Evolutionary conservation across 2,113 vertebrate species (phyloP), one percentile per base, ranked within the genome.

Genomic region (Accipiter cooperii): DNA sequence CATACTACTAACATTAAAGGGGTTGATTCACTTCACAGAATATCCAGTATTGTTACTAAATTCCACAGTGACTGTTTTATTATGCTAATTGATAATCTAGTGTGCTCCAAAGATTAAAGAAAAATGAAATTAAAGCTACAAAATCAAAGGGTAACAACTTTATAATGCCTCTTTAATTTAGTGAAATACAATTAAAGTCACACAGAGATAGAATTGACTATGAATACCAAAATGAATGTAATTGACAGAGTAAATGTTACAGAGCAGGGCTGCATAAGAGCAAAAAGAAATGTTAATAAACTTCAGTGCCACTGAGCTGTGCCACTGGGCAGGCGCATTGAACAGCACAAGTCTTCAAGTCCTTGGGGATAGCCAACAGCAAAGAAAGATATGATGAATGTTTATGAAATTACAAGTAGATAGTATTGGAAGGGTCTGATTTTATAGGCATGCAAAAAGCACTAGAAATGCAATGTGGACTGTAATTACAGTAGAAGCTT

Each of bases 71-170:
- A 93, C 95, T 97, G 63, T 95, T 98, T 98, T 98, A 98, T 98
- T 98, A 98, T 98, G 97, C 80, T 98, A 98, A 98, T 97, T 98
- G 97, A 98, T 98, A 98, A 98, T 98, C 92, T 94, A 97, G 58
- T 89, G 47, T 94, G 93, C 94, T 97, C 84, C 79, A 69, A 98
- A 98, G 98, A 98, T 97, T 98, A 98, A 98, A 98, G 96, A 97
- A 98, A 98, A 98, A 98, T 98, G 93, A 98, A 98, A 98, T 98
- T 98, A 98, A 98, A 98, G 95, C 96, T 95, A 89, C 95, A 97
- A 98, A 98, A 98, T 98, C 97, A 98, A 98, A 98, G 97, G 95
- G 97, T 98, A 98, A 98, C 98, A 98, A 98, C 98, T 98, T 98
- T 96, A 98, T 98, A 98, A 98, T 98, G 96, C 93, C 98, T 98